These are phyloP conservation scores for Microcaecilia unicolor DNA, from an alignment of 2,797 vertebrate species.

Conservation along the genomic window DNA sequence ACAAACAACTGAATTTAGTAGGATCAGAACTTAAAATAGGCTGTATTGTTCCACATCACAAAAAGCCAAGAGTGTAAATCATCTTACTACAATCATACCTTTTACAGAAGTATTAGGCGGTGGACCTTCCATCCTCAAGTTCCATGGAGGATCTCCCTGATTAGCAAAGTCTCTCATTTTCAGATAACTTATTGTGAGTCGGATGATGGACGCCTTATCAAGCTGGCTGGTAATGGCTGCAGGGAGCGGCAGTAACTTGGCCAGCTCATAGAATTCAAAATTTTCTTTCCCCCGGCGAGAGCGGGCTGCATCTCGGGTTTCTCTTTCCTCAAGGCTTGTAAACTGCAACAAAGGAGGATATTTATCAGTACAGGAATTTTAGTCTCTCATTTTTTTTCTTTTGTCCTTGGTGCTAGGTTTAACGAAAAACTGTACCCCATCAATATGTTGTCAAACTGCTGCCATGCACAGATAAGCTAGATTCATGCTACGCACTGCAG, in stretches of 20 bases:
- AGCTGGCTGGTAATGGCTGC: conserved; percentile 96
- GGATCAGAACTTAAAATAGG: no score
- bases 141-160: conserved; percentile 94
- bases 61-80: conserved; percentile 67
- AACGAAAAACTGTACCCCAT: no score
- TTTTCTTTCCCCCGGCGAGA: conserved; percentile 95
- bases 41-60: no score
- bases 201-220: conserved; percentile 96
- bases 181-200: conserved; percentile 97
- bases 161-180: conserved; percentile 98
- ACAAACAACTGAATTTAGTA: no score
- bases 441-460: no score
- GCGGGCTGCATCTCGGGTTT: conserved; percentile 89
- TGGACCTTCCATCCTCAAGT: conserved; percentile 88
- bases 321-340: conserved; percentile 96
- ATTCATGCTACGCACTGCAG: no score
- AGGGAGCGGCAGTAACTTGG: conserved; percentile 92
- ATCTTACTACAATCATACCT: conserved; percentile 62
- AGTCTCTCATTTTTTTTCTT: no score
- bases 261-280: conserved; percentile 96
- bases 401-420: no score
- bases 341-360: conserved; percentile 55
- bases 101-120: conserved; percentile 96
- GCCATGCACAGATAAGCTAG: no score
- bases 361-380: conserved; percentile 25